phyloP scores from a whole-genome alignment of 2,113 vertebrate genomes.

The Menidia beryllina region DNA sequence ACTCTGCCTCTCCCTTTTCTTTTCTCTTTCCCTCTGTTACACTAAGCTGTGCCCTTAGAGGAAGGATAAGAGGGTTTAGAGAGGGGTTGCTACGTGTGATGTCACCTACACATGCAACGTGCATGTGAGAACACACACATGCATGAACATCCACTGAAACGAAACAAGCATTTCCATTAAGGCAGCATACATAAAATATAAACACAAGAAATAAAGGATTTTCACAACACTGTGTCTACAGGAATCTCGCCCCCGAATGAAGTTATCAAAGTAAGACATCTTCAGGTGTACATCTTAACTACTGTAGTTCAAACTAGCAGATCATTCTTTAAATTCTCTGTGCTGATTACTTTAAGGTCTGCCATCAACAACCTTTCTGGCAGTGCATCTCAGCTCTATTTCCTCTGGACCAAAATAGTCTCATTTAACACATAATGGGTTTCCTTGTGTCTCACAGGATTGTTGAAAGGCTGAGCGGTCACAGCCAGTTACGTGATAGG shows the following conservation, averaged over 20 bases:
- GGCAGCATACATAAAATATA: slow-evolving; percentile 30
- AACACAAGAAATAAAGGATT: slow-evolving; percentile 25
- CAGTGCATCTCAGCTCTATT: slow-evolving; percentile 42
- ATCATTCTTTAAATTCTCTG: slow-evolving; percentile 32
- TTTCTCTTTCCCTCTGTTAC: slow-evolving; percentile 73
- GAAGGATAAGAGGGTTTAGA: slow-evolving; percentile 80
- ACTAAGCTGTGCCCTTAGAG: slow-evolving; percentile 77
- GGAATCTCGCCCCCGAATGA: slow-evolving; percentile 13
- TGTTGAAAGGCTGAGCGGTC: slow-evolving; percentile 48
- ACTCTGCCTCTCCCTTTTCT: slow-evolving; percentile 72
- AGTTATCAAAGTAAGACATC: slow-evolving; percentile 20
- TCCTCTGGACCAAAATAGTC: slow-evolving; percentile 40
- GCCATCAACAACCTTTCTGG: slow-evolving; percentile 33
- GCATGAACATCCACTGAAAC: slow-evolving; percentile 11
- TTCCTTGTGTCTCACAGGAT: slow-evolving; percentile 52
- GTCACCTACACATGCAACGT: slow-evolving; percentile 51
- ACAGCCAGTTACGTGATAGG: slow-evolving; percentile 47
- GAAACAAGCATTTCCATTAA: slow-evolving; percentile 12
- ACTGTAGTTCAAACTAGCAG: neutral
- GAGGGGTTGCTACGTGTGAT: slow-evolving; percentile 60
- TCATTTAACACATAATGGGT: slow-evolving; percentile 56
- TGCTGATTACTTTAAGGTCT: slow-evolving; percentile 20
- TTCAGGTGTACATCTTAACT: neutral
- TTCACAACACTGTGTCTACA: slow-evolving; percentile 18
- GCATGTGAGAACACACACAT: slow-evolving; percentile 2